Base-by-base conservation (phyloP, 2,113 vertebrate species). In the Archilochus colubris region DNA sequence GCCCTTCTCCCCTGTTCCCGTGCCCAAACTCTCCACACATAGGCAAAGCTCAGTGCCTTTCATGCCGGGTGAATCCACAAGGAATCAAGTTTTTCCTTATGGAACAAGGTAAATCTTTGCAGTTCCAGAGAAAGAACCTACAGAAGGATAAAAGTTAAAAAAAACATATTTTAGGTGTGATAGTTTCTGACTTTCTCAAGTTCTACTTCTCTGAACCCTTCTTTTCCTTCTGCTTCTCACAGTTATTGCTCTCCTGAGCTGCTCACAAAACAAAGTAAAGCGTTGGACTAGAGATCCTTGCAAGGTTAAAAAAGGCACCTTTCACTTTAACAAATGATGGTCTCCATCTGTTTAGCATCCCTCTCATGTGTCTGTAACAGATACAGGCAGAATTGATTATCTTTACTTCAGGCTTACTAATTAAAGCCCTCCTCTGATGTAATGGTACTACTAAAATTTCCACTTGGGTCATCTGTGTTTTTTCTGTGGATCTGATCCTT, bases 361-460 rank as follows among this genome's bases (percentile, higher is more conserved):
- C 55, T 97, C 84, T 97, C 88, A 44, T 95, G 62, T 97, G 86
- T 94, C 93, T 91, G 94, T 93, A 97, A 97, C 88, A 95, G 96
- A 97, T 96, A 97, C 63, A 94, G 82, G 90, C 93, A 97, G 88
- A 97, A 95, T 97, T 96, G 94, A 97, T 97, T 97, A 89, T 86
- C 91, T 96, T 93, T 95, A 93, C 93, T 91, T 92, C 91, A 95
- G 88, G 73, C n/a, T 61, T 91, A 66, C 95, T 97, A 97, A 96
- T 96, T 96, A 96, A 97, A 97, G 93, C 62, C 62, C 79, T 96
- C 28, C 55, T 95, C 91, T 97, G 91, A 93, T 88, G 88, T 93
- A 93, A 93, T 82, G 82, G 68, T 95, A 89, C 62, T 59, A 91
- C 68, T 88, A 93, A 95, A 97, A 95, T 93, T 95, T 96, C 94